These are phyloP conservation scores for Calidris pygmaea DNA, from an alignment of 2,113 vertebrate species.

Conservation along the genomic window DNA sequence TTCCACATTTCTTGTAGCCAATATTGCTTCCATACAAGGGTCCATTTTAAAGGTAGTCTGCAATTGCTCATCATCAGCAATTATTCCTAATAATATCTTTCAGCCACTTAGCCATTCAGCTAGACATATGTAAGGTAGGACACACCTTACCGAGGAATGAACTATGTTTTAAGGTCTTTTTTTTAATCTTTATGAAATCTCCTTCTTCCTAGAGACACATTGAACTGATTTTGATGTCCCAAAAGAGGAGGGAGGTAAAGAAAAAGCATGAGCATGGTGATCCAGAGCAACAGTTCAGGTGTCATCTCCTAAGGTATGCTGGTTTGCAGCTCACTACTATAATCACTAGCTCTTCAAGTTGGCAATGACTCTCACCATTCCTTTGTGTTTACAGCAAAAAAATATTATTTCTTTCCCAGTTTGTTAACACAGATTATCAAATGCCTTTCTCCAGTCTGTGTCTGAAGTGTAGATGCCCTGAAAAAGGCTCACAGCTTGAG, in stretches of 20 bases:
- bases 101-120: slow-evolving; percentile 12
- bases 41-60: slow-evolving; percentile 4
- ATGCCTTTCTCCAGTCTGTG: neutral
- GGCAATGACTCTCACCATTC: neutral
- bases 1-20: neutral
- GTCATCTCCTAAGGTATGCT: neutral
- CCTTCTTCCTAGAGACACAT: neutral
- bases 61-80: slow-evolving; percentile 15
- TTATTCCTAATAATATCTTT: slow-evolving; percentile 38
- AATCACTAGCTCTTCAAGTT: neutral
- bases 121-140: slow-evolving; percentile 1
- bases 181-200: neutral
- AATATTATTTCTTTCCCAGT: neutral
- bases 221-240: neutral
- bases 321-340: neutral
- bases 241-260: neutral
- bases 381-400: neutral
- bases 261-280: neutral
- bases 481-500: neutral
- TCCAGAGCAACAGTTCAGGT: neutral
- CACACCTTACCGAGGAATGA: slow-evolving; percentile 26
- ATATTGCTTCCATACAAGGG: neutral
- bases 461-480: neutral
- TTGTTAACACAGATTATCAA: neutral
- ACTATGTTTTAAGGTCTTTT: neutral